Percentiles rank a stretch among this genome's conserved stretches.
Conservation (phyloP, 2,888 invertebrate species). For the Temnothorax unifasciatus region DNA sequence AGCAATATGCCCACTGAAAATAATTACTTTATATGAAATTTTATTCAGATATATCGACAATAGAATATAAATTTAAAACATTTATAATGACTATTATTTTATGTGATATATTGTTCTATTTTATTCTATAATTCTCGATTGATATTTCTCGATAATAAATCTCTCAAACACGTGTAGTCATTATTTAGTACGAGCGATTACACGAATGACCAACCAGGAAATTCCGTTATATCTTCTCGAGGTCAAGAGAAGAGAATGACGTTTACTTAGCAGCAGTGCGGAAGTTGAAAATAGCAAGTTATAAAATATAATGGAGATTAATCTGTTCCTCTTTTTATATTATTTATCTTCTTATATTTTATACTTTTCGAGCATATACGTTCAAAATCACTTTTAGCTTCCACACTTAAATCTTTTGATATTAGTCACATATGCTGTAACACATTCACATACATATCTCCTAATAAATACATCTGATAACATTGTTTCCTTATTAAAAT, state of each 20-base stretch:
- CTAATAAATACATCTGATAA: neutral
- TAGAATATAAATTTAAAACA: neutral
- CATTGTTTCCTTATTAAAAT: neutral
- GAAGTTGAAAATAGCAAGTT: neutral
- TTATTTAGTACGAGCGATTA: neutral
- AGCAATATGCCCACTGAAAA: neutral
- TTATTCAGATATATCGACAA: neutral
- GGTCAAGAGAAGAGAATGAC: constrained; percentile 28
- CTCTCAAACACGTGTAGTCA: neutral
- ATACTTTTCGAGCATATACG: neutral
- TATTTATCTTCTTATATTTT: neutral
- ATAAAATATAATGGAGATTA: neutral
- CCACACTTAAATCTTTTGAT: neutral
- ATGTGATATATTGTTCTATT: neutral
- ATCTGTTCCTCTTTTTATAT: neutral
- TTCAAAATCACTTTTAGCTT: neutral
- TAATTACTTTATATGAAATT: neutral
- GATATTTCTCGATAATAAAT: neutral
- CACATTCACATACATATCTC: neutral
- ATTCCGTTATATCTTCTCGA: constrained; percentile 46
- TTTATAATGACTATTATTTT: neutral
- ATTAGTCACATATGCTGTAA: neutral
- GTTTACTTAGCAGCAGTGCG: neutral
- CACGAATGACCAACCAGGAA: neutral
- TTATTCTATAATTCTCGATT: neutral